Conservation (phyloP, 2,113 vertebrate species). For the Vombatus ursinus region DNA sequence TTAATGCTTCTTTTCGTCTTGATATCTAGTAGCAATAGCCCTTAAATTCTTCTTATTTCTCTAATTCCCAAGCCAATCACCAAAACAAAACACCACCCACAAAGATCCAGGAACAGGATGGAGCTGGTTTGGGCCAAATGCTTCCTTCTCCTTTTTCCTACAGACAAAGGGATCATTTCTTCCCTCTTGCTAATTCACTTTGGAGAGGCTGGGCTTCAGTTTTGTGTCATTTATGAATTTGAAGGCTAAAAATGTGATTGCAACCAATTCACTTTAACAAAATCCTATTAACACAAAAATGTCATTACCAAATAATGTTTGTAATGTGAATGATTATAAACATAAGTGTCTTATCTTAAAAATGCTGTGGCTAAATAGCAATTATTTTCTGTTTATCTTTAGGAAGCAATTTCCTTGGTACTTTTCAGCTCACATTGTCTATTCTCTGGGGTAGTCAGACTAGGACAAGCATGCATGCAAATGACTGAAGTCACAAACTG, state of each 20-base stretch:
- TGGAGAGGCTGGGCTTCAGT: neutral
- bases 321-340: conserved; percentile 6
- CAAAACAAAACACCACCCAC: conserved; percentile 40
- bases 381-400: conserved; percentile 39
- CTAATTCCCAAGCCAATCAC: conserved; percentile 33
- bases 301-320: conserved; percentile 18
- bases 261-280: conserved; percentile 40
- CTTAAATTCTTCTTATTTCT: conserved; percentile 56
- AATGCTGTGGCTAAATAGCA: conserved; percentile 11
- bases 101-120: neutral
- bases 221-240: conserved; percentile 29
- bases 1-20: conserved; percentile 43
- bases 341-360: neutral
- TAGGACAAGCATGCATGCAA: conserved; percentile 45
- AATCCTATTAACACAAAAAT: conserved; percentile 38
- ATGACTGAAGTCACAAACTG: conserved; percentile 45
- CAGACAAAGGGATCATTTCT: neutral
- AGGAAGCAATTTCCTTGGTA: conserved; percentile 54
- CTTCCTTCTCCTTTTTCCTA: neutral
- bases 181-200: neutral
- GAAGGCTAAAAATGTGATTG: conserved; percentile 44
- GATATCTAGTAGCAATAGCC: conserved; percentile 53
- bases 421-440: conserved; percentile 47
- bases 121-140: neutral
- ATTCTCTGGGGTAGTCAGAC: conserved; percentile 46